A percentile compares a stretch with the other conserved stretches of the same genome.
Evolutionary conservation across 2,888 invertebrate species (phyloP).

Genomic region (Euspilapteryx auroguttella): DNA sequence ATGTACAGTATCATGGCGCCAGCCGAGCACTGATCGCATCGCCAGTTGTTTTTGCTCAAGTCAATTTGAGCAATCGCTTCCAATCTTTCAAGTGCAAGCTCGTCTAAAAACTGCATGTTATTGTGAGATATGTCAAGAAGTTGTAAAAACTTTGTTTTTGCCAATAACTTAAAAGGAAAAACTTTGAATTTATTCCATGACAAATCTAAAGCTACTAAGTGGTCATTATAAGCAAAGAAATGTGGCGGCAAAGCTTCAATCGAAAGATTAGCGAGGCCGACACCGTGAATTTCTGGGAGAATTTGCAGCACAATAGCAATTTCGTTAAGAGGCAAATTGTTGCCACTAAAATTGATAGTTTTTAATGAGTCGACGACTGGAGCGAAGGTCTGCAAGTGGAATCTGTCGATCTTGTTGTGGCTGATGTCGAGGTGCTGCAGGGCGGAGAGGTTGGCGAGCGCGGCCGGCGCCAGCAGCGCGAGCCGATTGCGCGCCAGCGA

Average conservation of each 20-base stretch:
- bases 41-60: slow-evolving; percentile 68
- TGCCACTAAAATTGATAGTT: slow-evolving; percentile 71
- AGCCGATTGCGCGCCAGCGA: slow-evolving; percentile 73
- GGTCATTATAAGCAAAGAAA: slow-evolving; percentile 61
- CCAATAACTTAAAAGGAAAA: slow-evolving; percentile 58
- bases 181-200: slow-evolving; percentile 70
- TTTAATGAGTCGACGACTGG: slow-evolving; percentile 65
- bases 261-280: slow-evolving; percentile 64
- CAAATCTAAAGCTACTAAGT: slow-evolving; percentile 68
- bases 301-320: slow-evolving; percentile 61
- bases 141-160: slow-evolving; percentile 59
- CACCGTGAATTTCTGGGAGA: slow-evolving; percentile 55
- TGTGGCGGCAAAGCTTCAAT: slow-evolving; percentile 58
- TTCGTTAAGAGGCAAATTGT: slow-evolving; percentile 59
- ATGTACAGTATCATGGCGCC: slow-evolving; percentile 58
- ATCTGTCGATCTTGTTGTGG: slow-evolving; percentile 72
- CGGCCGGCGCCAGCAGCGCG: slow-evolving; percentile 71
- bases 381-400: slow-evolving; percentile 64
- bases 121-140: slow-evolving; percentile 76
- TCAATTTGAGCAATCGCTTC: slow-evolving; percentile 58
- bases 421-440: slow-evolving; percentile 73
- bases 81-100: slow-evolving; percentile 56
- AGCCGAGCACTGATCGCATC: slow-evolving; percentile 68
- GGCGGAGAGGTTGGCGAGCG: slow-evolving; percentile 72
- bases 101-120: slow-evolving; percentile 65